Evolutionary conservation across 2,113 vertebrate genomes (phyloP).

Genomic region (Condylura cristata): DNA sequence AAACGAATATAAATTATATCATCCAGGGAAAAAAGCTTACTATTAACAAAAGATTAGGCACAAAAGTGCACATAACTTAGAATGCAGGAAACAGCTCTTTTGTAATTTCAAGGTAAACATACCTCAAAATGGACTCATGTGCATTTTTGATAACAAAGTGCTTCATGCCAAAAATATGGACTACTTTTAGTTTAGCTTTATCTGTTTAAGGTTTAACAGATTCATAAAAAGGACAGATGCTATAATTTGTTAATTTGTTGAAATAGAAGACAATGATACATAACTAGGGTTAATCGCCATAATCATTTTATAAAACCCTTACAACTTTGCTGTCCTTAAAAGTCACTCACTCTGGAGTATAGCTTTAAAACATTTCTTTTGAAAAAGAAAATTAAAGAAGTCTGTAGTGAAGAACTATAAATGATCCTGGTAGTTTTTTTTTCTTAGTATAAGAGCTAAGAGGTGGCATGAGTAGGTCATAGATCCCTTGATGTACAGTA

Average conservation of each 20-base stretch:
- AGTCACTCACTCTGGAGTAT: not conserved
- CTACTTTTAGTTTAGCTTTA: not conserved
- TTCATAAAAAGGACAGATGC: not conserved
- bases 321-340: not conserved
- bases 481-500: not conserved
- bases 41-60: not conserved
- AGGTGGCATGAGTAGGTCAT: not conserved
- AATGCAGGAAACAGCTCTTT: not conserved
- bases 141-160: not conserved
- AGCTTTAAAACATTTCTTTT: not conserved
- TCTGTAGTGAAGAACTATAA: not conserved
- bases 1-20: not conserved
- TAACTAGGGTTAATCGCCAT: not conserved
- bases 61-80: not conserved
- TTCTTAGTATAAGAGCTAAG: not conserved
- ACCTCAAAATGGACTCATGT: not conserved
- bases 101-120: not conserved
- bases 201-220: not conserved
- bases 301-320: not conserved
- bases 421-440: not conserved
- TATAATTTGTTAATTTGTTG: not conserved
- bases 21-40: slow-evolving; percentile 15
- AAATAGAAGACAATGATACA: not conserved
- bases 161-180: not conserved
- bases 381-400: not conserved